These are phyloP conservation scores for Dryas iulia DNA, from an alignment of 1,140 invertebrate genomes.

Conservation along the genomic window DNA sequence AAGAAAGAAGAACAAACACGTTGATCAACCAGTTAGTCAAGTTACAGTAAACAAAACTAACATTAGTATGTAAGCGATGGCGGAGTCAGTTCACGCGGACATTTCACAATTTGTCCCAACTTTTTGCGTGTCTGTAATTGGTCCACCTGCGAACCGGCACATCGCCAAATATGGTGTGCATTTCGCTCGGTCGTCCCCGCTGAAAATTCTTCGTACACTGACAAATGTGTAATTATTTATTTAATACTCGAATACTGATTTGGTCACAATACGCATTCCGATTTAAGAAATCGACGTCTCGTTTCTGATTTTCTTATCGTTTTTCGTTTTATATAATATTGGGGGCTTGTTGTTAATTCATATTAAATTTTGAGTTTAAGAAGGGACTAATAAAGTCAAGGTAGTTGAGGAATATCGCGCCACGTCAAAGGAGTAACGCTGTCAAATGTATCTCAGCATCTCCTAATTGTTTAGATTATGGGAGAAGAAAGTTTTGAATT, in stretches of 20 bases:
- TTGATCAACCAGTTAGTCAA: neutral
- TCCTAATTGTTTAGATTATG: too few relatives aligned
- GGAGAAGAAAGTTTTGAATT: too few relatives aligned
- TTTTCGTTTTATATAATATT: neutral
- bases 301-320: neutral
- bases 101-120: slow-evolving; percentile 75
- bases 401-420: too few relatives aligned
- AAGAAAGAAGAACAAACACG: neutral
- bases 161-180: slow-evolving; percentile 64
- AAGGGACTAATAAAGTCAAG: neutral
- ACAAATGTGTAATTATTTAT: slow-evolving; percentile 80
- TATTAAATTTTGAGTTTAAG: neutral
- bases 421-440: neutral
- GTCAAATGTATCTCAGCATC: neutral
- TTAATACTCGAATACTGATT: slow-evolving; percentile 68
- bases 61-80: slow-evolving; percentile 20
- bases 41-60: slow-evolving; percentile 15
- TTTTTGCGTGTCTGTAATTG: slow-evolving; percentile 70
- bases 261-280: slow-evolving; percentile 69
- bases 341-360: neutral
- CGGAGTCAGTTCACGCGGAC: slow-evolving; percentile 33
- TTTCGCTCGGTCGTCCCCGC: slow-evolving; percentile 53
- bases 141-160: slow-evolving; percentile 61
- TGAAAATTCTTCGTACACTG: slow-evolving; percentile 65
- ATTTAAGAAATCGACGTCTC: slow-evolving; percentile 9